Conservation (phyloP, 2,113 vertebrate species). For the Sceloporus tristichus region DNA sequence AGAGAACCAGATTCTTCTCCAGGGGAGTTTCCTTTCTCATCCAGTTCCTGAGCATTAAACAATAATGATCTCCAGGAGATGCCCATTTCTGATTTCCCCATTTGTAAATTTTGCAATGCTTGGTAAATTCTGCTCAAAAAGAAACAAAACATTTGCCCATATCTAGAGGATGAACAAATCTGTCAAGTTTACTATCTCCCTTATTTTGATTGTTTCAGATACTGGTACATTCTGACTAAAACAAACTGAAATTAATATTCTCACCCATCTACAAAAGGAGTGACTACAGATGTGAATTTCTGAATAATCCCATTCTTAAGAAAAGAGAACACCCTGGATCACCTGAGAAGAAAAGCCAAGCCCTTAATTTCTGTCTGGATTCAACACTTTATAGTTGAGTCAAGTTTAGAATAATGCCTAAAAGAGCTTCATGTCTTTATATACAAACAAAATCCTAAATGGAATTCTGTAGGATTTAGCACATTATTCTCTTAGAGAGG, state of each 20-base stretch:
- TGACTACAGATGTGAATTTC: conserved; percentile 14
- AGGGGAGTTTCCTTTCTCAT: conserved; percentile 1
- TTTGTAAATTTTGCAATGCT: too few relatives aligned
- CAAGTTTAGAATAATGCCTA: not conserved
- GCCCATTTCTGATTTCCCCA: accelerated
- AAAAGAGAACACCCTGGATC: accelerated
- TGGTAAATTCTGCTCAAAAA: too few relatives aligned
- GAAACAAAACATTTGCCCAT: too few relatives aligned
- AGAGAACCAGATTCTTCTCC: conserved; percentile 6
- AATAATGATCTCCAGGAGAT: not conserved
- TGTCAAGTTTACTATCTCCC: not conserved
- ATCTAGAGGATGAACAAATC: not conserved
- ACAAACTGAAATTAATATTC: not conserved
- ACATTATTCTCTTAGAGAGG: not conserved
- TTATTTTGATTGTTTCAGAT: not conserved
- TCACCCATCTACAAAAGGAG: not conserved
- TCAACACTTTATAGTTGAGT: conserved; percentile 4
- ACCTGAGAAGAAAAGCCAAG: conserved; percentile 19
- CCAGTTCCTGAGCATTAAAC: conserved; percentile 4
- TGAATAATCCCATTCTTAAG: not conserved
- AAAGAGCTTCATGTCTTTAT: not conserved
- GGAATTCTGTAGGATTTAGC: not conserved
- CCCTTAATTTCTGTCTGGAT: not conserved
- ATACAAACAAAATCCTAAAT: not conserved
- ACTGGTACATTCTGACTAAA: not conserved